Evolutionary conservation across 2,888 invertebrate species (phyloP).

Genomic region (Oxytorus armatus): DNA sequence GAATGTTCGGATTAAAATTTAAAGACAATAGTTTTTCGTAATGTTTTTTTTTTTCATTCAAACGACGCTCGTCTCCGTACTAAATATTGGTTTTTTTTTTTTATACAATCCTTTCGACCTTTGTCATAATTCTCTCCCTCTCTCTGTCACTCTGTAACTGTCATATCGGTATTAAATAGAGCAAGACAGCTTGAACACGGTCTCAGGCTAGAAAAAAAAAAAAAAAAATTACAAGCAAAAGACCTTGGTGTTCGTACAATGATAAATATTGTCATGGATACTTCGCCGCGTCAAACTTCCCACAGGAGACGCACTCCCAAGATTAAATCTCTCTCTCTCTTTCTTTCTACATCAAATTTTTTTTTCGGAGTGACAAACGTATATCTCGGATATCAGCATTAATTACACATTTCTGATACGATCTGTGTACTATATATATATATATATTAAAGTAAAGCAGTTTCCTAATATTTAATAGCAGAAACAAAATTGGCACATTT

Average conservation of each 20-base stretch:
- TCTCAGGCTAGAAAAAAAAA: not conserved
- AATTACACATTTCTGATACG: no score
- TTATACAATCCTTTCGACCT: not conserved
- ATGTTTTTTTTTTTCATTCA: conserved; percentile 8
- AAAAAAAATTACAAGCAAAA: conserved; percentile 21
- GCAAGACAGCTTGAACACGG: no score
- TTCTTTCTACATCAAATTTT: not conserved
- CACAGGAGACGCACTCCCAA: conserved; percentile 43
- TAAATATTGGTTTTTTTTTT: conserved; percentile 2
- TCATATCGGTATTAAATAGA: conserved; percentile 21
- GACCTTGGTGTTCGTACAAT: conserved; percentile 61
- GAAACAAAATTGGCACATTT: conserved; percentile 20
- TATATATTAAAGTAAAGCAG: no score
- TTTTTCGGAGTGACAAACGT: not conserved
- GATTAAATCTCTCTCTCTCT: conserved; percentile 1
- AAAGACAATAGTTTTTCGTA: not conserved
- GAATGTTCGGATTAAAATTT: no score
- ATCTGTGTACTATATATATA: no score
- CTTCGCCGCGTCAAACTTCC: conserved; percentile 44
- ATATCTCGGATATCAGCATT: not conserved
- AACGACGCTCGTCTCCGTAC: not conserved
- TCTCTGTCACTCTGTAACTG: conserved; percentile 31
- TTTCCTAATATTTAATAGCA: no score
- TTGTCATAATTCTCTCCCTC: conserved; percentile 4
- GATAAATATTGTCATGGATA: conserved; percentile 74